A percentile compares a stretch with the other conserved stretches of the same genome.
phyloP scores from a whole-genome alignment of 2,797 vertebrate genomes.

The Rhodeus uyekii region DNA sequence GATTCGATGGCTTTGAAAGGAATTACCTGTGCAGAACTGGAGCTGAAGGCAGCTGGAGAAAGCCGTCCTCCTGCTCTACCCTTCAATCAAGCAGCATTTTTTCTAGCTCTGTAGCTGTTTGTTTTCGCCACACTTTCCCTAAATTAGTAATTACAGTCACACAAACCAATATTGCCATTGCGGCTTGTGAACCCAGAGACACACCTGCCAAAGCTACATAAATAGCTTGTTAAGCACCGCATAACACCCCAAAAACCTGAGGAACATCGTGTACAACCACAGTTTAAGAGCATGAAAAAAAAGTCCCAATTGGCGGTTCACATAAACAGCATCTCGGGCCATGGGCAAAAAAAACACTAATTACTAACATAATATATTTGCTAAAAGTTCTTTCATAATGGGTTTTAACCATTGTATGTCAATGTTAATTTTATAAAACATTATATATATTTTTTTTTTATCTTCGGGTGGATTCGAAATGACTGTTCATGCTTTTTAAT shows the following conservation, averaged over 20 bases:
- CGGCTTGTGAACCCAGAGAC: slow-evolving; percentile 67
- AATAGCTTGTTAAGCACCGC: slow-evolving; percentile 66
- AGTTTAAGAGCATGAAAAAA: slow-evolving; percentile 31
- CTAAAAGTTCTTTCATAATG: neutral
- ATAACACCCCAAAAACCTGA: slow-evolving; percentile 63
- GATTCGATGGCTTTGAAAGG: slow-evolving; percentile 74
- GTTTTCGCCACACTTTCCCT: slow-evolving; percentile 75
- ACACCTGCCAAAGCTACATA: slow-evolving; percentile 72
- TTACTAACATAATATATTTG: too few species aligned
- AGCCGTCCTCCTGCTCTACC: slow-evolving; percentile 38
- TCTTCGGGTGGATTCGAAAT: too few species aligned
- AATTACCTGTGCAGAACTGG: slow-evolving; percentile 78
- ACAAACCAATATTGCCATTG: slow-evolving; percentile 73
- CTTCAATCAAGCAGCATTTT: slow-evolving; percentile 54
- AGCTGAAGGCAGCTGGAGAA: slow-evolving; percentile 69
- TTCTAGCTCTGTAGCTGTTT: slow-evolving; percentile 65
- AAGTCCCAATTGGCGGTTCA: slow-evolving; percentile 17
- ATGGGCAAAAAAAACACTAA: neutral
- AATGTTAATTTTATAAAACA: too few species aligned
- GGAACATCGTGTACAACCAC: slow-evolving; percentile 34
- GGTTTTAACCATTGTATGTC: neutral
- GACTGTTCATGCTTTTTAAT: too few species aligned
- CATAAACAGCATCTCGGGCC: neutral
- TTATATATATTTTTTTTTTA: too few species aligned
- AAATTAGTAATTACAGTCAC: slow-evolving; percentile 82